phyloP scores from a whole-genome alignment of 2,113 vertebrate genomes.

The Candoia aspera region DNA sequence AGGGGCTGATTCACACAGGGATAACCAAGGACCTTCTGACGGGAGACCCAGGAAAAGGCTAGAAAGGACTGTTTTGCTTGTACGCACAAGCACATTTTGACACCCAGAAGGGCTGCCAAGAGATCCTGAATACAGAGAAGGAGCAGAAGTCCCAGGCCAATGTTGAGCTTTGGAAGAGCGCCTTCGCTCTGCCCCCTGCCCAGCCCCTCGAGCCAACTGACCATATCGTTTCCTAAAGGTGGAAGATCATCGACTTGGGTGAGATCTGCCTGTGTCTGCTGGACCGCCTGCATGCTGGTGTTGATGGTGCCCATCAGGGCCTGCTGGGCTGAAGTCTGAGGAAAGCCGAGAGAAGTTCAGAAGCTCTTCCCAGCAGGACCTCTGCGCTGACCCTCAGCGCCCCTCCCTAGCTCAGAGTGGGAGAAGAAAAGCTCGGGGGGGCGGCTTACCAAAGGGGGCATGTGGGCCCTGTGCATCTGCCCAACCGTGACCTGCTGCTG shows the following conservation, averaged over 20 bases:
- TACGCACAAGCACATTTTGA: not conserved
- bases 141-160: not conserved
- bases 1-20: not conserved
- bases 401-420: not conserved
- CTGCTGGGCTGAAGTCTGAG: constrained; percentile 95
- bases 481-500: constrained; percentile 95
- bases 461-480: constrained; percentile 98
- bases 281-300: constrained; percentile 96
- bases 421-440: not conserved
- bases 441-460: constrained; percentile 95
- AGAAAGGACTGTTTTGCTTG: not conserved
- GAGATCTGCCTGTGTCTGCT: constrained; percentile 92
- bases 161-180: not conserved
- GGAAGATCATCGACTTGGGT: constrained; percentile 90
- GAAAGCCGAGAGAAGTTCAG: not conserved
- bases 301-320: constrained; percentile 98
- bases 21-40: not conserved
- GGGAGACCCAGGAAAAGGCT: not conserved
- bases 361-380: not conserved
- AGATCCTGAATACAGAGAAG: not conserved
- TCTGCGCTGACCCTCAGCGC: not conserved
- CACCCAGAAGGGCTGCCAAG: too few species aligned
- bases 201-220: constrained; percentile 64
- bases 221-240: constrained; percentile 95
- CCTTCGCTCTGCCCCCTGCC: not conserved